A percentile compares a stretch with the other conserved stretches of the same genome.
phyloP scores from a whole-genome alignment of 1,140 invertebrate species.

The Samia ricini region DNA sequence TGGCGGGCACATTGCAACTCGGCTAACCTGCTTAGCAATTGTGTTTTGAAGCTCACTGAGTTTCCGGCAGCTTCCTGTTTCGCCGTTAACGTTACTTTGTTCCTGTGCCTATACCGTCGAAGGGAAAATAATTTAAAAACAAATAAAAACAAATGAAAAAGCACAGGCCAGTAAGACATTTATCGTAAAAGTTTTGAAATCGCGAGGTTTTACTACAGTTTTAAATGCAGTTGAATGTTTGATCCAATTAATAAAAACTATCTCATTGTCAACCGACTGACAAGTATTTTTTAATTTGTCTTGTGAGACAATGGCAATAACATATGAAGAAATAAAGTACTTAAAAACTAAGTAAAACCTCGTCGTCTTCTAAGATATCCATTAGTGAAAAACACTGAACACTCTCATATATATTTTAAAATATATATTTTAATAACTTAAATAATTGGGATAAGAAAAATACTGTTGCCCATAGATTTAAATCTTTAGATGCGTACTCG shows the following conservation, averaged over 20 bases:
- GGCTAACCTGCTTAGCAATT: conserved; percentile 92
- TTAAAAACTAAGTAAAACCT: conserved; percentile 4
- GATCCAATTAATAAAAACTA: neutral
- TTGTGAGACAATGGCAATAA: neutral
- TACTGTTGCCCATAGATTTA: too few species aligned
- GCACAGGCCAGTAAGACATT: conserved; percentile 13
- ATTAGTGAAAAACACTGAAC: neutral
- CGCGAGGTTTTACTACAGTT: conserved; percentile 20
- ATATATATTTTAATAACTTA: too few species aligned
- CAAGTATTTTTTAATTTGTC: too few species aligned
- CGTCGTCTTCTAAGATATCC: neutral
- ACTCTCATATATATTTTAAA: neutral
- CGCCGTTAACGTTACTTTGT: conserved; percentile 68
- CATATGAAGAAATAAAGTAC: neutral
- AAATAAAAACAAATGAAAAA: neutral
- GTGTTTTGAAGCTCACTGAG: conserved; percentile 89
- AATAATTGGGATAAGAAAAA: too few species aligned
- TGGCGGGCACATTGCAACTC: neutral
- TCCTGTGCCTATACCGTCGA: conserved; percentile 62
- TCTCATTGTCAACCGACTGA: too few species aligned
- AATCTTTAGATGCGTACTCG: too few species aligned
- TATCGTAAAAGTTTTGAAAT: conserved; percentile 10
- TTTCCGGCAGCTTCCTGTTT: conserved; percentile 62
- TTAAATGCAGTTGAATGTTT: neutral
- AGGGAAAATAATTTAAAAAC: conserved; percentile 15